Base-by-base conservation (phyloP, 1,140 invertebrate species). In the Rhagoletis pomonella region DNA sequence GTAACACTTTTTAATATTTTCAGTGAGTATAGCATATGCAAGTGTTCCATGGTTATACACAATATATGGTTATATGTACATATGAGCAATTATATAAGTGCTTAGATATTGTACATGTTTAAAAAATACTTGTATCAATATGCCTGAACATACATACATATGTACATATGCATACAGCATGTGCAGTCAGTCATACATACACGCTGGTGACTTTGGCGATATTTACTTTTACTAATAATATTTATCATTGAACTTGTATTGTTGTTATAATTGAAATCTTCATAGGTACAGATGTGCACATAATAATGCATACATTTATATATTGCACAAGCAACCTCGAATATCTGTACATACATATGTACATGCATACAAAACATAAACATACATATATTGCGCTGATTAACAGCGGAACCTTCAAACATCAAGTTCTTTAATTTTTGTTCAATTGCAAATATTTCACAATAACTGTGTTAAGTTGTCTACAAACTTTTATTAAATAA, bases 261-360 rank as follows among this genome's bases (percentile, higher is more conserved):
- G 84, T 85, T 85, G 50, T 86, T 86, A 65, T 86, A n/a, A 65
- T 86, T 86, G 10, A 86, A 81, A 81, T 55, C 44, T 81, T 81
- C 44, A 55, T 2, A 50, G 4, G n/a, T 7, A 14, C 17, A 59
- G 6, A 12, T 59, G 58, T 59, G 12, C 12, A 59, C 12, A 12
- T 59, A 12, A 59, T 7, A 6, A 59, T 14, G 67, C 47, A 55
- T 81, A 29, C 73, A 69, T 4, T 2, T 10, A 67, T 12, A 69
- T 62, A 14, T 17, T 62, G 17, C 17, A 62, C 12, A 62, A 55
- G 50, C 10, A 55, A 29, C 29, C 29, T 29, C 29, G 29, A 29
- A 29, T 29, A 29, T 29, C 29, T 10, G 50, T 62, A 62, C 60
- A 12, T 44, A 42, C 67, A 44, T 12, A 69, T 44, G 67, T 12